These are phyloP conservation scores for Bombylius discolor DNA, from an alignment of 2,888 invertebrate genomes.

Conservation along the genomic window DNA sequence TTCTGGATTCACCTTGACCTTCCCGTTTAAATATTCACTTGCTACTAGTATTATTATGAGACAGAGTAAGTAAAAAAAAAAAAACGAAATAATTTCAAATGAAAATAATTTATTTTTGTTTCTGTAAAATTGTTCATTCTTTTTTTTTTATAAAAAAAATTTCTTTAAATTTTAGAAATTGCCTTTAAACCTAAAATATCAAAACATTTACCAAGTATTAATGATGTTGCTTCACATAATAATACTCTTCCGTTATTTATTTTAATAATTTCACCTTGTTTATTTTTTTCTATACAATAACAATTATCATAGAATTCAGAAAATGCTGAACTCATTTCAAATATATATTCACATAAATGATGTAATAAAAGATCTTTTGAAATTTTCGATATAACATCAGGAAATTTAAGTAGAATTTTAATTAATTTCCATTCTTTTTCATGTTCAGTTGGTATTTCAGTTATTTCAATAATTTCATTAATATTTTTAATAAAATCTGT, in stretches of 20 bases:
- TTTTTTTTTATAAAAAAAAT: no score
- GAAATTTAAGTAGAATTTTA: slow-evolving; percentile 72
- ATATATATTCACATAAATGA: slow-evolving; percentile 86
- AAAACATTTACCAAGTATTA: slow-evolving; percentile 76
- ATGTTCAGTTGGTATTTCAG: slow-evolving; percentile 60
- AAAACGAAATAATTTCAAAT: no score
- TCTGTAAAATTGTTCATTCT: no score
- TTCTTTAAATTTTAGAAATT: slow-evolving; percentile 71
- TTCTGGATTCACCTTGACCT: no score
- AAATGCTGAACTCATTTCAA: slow-evolving; percentile 84
- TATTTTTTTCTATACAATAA: slow-evolving; percentile 91
- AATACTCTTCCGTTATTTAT: slow-evolving; percentile 78
- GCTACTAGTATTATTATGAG: no score
- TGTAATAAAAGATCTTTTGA: slow-evolving; percentile 72
- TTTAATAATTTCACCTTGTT: slow-evolving; percentile 62
- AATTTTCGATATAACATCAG: slow-evolving; percentile 73
- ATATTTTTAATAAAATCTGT: slow-evolving; percentile 47
- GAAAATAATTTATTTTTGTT: no score
- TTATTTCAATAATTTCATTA: slow-evolving; percentile 44
- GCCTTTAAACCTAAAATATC: slow-evolving; percentile 83
- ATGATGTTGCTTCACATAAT: slow-evolving; percentile 84
- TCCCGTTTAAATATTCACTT: no score
- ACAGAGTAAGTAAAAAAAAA: no score
- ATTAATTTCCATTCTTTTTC: slow-evolving; percentile 91
- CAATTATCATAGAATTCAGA: slow-evolving; percentile 96